Evolutionary conservation across 2,888 invertebrate species (phyloP), one percentile per base, ranked within the genome.

Genomic region (Tuta absoluta): DNA sequence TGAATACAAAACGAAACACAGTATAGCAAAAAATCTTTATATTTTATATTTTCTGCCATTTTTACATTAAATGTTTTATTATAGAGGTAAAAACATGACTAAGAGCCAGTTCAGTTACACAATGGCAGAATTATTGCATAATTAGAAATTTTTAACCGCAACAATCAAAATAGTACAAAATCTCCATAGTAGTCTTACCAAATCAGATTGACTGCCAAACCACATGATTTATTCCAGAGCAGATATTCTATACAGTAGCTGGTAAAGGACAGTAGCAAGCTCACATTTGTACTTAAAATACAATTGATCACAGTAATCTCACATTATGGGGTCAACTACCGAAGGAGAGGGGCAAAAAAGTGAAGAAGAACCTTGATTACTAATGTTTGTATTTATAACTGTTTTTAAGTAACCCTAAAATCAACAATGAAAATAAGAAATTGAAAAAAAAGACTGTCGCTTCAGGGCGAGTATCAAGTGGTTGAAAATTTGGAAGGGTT

Each of bases 141-240:
- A 33, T 33, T 33, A 33, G 33, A 33, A 8, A 21, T 1, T 21
- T 8, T 53, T 11, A 23, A 53, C 10, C 11, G 19, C 14, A 11
- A 1, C 71, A 59, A 33, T 76, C 77, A 70, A 80, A 84, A 82
- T 80, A 87, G 84, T 86, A 85, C 82, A 85, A 84, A 84, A 72
- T 68, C 65, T 71, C 69, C 14, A 48, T 23, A 62, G 37, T 72
- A 71, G 72, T 73, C 66, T 53, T 53, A 66, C 69, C 73, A 71
- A 76, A 78, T 78, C 79, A 81, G 75, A 73, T 75, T 75, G 75
- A 85, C 90, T 90, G 89, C 89, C 89, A 90, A 89, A 90, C 80
- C 81, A 82, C 81, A 75, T 67, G 76, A 70, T 75, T 72, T 69
- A 65, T 72, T n/a, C 71, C 73, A 66, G 68, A 14, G 19, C 11